Evolutionary conservation across 1,140 invertebrate genomes (phyloP), one percentile per base, ranked within the genome.

Genomic region (Antheraea pernyi): DNA sequence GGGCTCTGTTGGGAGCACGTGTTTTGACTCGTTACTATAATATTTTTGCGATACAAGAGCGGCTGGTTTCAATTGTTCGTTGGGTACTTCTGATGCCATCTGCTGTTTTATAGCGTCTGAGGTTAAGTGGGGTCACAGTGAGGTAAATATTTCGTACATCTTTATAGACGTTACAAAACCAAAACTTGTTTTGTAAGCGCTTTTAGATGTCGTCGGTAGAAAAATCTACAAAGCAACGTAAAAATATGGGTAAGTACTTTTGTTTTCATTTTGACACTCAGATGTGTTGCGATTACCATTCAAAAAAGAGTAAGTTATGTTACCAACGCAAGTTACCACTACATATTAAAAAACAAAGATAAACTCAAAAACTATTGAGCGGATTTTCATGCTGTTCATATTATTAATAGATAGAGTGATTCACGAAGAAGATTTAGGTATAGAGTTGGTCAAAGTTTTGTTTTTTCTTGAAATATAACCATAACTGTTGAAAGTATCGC

Each of bases 21-120:
- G 88, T 86, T 88, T 82, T 78, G 88, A 88, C 84, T 85, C 68
- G 78, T 59, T 80, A 85, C 87, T 80, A 79, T 80, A n/a, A 61
- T 1, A 76, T 76, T 77, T 80, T 76, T 79, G 80, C 76, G 66
- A 68, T 61, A 71, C 68, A 53, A 9, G 19, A 59, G 63, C 74
- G 75, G 71, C 67, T 61, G 68, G 59, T 62, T 72, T 77, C 77
- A 77, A 77, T 81, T 79, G 77, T 78, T 59, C 75, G 75, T 72
- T 71, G 74, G 71, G 69, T 73, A 74, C 73, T 75, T 72, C 46
- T 63, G 74, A 76, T 75, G 7, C 19, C 73, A 78, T 78, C 74
- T 53, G n/a, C 19, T 13, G 30, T 18, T 36, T 59, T 71, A 63
- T 70, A 13, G 39, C 67, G 69, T 75, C 67, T 59, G 59, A 75